phyloP scores from a whole-genome alignment of 2,113 vertebrate genomes.

The Phrynosoma platyrhinos region DNA sequence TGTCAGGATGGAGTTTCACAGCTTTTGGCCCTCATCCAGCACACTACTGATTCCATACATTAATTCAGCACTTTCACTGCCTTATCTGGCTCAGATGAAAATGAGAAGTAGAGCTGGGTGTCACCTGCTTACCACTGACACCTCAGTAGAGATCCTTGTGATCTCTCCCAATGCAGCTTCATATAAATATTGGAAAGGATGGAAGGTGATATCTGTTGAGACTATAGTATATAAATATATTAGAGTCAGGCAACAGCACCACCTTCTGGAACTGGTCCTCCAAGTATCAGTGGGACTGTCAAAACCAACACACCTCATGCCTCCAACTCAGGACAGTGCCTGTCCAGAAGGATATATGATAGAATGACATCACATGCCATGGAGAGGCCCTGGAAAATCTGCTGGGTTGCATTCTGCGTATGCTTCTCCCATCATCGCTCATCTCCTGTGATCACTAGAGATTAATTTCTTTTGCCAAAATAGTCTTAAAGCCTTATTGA shows the following conservation, averaged over 20 bases:
- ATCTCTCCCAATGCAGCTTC: not conserved
- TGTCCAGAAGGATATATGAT: not conserved
- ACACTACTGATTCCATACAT: not conserved
- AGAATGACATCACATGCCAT: not conserved
- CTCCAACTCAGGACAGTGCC: not conserved
- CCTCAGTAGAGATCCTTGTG: not conserved
- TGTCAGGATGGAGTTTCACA: not conserved
- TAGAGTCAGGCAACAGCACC: not conserved
- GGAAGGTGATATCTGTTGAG: no score
- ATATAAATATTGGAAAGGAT: not conserved
- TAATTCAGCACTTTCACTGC: slow-evolving; percentile 1
- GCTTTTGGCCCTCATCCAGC: not conserved
- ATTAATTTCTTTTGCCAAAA: not conserved
- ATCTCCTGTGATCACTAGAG: not conserved
- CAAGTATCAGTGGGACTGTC: not conserved
- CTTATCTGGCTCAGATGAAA: not conserved
- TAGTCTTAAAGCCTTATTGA: not conserved
- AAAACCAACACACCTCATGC: not conserved
- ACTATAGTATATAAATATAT: not conserved
- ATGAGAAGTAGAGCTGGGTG: not conserved
- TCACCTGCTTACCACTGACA: no score
- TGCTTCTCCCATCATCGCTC: not conserved
- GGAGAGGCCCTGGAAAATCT: not conserved
- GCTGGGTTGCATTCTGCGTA: not conserved
- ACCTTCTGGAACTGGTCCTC: not conserved